A percentile compares a stretch with the other conserved stretches of the same genome.
phyloP scores from a whole-genome alignment of 2,113 vertebrate genomes.

The Periophthalmus modestus region DNA sequence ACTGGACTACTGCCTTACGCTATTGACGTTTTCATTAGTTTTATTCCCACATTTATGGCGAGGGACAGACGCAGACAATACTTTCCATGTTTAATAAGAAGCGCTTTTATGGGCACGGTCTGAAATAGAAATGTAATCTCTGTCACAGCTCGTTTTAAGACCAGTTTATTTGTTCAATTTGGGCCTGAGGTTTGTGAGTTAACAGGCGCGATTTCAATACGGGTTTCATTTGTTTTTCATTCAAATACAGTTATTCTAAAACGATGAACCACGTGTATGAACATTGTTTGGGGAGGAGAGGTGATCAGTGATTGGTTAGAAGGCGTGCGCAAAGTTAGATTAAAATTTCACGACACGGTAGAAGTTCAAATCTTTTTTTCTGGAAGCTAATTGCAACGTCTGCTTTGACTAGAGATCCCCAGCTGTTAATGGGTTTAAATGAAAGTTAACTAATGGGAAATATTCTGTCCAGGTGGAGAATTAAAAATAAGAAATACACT shows the following conservation, averaged over 20 bases:
- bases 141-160: neutral
- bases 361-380: neutral
- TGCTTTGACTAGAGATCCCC: neutral
- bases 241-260: slow-evolving; percentile 1
- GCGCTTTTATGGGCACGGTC: neutral
- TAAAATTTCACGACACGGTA: slow-evolving; percentile 21
- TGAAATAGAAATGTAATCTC: neutral
- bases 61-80: neutral
- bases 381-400: neutral
- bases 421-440: neutral
- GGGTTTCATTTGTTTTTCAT: neutral
- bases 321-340: slow-evolving; percentile 48
- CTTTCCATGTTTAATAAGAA: neutral
- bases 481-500: neutral
- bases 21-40: slow-evolving; percentile 69
- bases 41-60: slow-evolving; percentile 35
- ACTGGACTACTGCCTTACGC: slow-evolving; percentile 72
- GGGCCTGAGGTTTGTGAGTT: neutral
- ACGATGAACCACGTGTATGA: slow-evolving; percentile 19
- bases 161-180: neutral
- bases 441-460: neutral
- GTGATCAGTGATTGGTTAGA: slow-evolving; percentile 53
- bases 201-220: neutral
- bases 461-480: neutral
- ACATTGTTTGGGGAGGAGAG: slow-evolving; percentile 60